Evolutionary conservation across 2,797 vertebrate genomes (phyloP).

Genomic region (Cryptoblepharus egeriae): DNA sequence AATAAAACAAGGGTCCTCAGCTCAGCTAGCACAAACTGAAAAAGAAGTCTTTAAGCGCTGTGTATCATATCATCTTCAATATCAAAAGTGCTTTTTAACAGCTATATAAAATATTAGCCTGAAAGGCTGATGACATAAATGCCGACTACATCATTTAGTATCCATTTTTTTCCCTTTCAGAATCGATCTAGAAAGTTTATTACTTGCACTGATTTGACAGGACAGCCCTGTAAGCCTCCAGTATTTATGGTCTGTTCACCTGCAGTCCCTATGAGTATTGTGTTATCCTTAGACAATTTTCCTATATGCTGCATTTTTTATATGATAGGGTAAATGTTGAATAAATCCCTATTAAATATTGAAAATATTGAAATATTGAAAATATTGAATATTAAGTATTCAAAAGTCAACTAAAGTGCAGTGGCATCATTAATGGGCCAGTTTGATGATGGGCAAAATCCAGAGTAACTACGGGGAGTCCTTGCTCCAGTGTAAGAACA

Average conservation of each 20-base stretch:
- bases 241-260: neutral
- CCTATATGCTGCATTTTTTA: too few relatives aligned
- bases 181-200: conserved; percentile 6
- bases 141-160: neutral
- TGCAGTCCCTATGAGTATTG: too few relatives aligned
- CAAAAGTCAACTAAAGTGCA: too few relatives aligned
- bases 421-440: too few relatives aligned
- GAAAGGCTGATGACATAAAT: neutral
- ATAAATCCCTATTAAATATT: too few relatives aligned
- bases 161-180: neutral
- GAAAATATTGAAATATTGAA: too few relatives aligned
- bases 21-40: neutral
- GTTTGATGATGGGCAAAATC: too few relatives aligned
- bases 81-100: conserved; percentile 18
- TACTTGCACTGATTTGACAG: conserved; percentile 7
- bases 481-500: too few relatives aligned
- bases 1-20: conserved; percentile 16
- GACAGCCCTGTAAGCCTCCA: neutral
- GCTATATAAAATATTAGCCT: conserved; percentile 21
- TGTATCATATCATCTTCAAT: conserved; percentile 12
- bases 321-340: too few relatives aligned
- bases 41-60: neutral
- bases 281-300: too few relatives aligned
- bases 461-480: too few relatives aligned
- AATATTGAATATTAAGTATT: too few relatives aligned